Base-by-base conservation (phyloP, 2,888 invertebrate species). In the Coecobrya sp. region DNA sequence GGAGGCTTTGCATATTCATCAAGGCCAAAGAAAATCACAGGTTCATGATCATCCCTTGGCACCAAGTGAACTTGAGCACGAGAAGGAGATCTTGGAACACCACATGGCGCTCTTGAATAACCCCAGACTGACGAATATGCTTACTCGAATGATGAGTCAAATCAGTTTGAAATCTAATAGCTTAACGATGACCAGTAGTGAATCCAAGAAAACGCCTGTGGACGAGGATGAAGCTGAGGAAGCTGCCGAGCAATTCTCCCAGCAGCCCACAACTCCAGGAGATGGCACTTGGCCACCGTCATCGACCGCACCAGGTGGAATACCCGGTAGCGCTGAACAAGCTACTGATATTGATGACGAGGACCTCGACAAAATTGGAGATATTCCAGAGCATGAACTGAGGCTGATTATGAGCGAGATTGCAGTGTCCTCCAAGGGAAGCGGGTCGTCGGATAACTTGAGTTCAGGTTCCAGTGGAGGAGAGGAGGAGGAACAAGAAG, bases 351-450 rank as follows among this genome's bases (percentile, higher is more conserved):
- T n/a, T 11, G 70, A 68, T 16, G 87, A 87, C 8, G 88, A 88
- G 0, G 88, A 88, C 11, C 45, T 88, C 1, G 88, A 88, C 55
- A 25, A 27, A 25, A 25, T 88, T 19, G 88, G 88, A 0, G 88
- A 88, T 19, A 81, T 88, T 65, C 88, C 88, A 16, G 88, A 88
- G 19, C 79, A 88, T n/a, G 88, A 88, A 16, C 22, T 88, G n/a
- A n/a, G 55, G 13, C 10, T 88, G 30, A 88, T 88, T 19, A 62
- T 88, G 88, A 65, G 65, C 49, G 88, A 88, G 22, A 88, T 88
- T 45, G 62, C 22, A 3, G 86, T 49, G 11, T 42, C 55, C 8
- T 42, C 86, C 10, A 76, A 45, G 13, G 76, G 76, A 22, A 76
- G 76, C 27, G 85, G 11, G 0, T 62, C 62, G 0, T 13, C 59